Conservation (phyloP, 1,140 invertebrate species). For the Drosophila fuyamai region DNA sequence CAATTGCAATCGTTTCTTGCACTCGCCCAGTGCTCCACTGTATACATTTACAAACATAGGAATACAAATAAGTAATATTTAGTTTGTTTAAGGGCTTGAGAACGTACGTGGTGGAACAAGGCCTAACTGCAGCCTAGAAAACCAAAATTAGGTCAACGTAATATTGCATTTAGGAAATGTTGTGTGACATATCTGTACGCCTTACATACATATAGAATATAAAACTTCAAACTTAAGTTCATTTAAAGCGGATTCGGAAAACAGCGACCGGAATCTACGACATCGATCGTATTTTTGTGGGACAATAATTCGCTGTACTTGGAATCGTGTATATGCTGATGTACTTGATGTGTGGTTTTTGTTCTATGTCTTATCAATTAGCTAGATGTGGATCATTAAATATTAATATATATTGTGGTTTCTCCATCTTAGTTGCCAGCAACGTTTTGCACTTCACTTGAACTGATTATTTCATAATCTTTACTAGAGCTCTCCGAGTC, state of each 20-base stretch:
- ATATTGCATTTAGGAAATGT: constrained; percentile 49
- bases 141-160: constrained; percentile 19
- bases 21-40: constrained; percentile 30
- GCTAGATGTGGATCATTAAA: constrained; percentile 61
- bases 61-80: constrained; percentile 33
- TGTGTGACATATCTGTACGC: constrained; percentile 26
- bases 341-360: constrained; percentile 50
- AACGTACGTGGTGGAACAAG: constrained; percentile 13
- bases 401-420: constrained; percentile 58
- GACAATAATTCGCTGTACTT: constrained; percentile 40
- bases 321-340: constrained; percentile 60
- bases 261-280: constrained; percentile 13
- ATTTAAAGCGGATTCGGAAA: constrained; percentile 27
- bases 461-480: constrained; percentile 83
- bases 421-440: constrained; percentile 63
- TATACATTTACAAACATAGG: constrained; percentile 50
- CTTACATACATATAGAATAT: constrained; percentile 5
- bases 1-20: constrained; percentile 66
- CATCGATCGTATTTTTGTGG: constrained; percentile 18
- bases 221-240: constrained; percentile 37
- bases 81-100: constrained; percentile 18
- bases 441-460: constrained; percentile 83
- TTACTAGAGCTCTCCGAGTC: constrained; percentile 82
- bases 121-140: constrained; percentile 25
- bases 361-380: constrained; percentile 67